A percentile compares a stretch with the other conserved stretches of the same genome.
Conservation (phyloP, 2,888 invertebrate genomes). For the Carabus problematicus region DNA sequence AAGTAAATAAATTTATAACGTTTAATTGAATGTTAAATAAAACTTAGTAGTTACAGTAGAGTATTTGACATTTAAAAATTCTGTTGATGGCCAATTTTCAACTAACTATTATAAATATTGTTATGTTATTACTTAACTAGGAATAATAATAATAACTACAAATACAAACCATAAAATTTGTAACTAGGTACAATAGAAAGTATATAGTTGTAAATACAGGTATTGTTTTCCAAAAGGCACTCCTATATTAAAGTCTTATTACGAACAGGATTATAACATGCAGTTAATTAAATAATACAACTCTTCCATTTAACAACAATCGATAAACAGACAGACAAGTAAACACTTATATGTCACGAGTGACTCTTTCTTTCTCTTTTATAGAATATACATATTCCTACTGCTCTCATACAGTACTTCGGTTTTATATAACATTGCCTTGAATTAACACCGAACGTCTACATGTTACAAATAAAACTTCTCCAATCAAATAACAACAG, state of each 20-base stretch:
- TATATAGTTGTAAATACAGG: conserved; percentile 37
- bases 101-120: conserved; percentile 21
- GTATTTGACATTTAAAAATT: conserved; percentile 39
- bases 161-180: conserved; percentile 29
- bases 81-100: conserved; percentile 37
- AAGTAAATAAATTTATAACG: conserved; percentile 26
- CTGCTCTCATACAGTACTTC: too few relatives aligned
- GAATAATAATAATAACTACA: conserved; percentile 18
- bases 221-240: conserved; percentile 57
- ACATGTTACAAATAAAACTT: too few relatives aligned
- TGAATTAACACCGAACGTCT: too few relatives aligned
- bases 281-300: neutral
- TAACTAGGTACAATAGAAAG: conserved; percentile 27
- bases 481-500: neutral
- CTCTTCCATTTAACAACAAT: too few relatives aligned
- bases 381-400: too few relatives aligned
- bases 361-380: too few relatives aligned
- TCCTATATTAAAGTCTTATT: conserved; percentile 54
- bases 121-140: neutral
- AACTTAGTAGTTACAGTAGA: conserved; percentile 31
- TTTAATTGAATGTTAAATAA: conserved; percentile 39
- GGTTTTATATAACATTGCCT: too few relatives aligned
- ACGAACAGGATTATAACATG: conserved; percentile 36
- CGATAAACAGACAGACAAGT: too few relatives aligned
- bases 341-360: too few relatives aligned